Evolutionary conservation across 2,888 invertebrate genomes (phyloP).

Genomic region (Limnephilus auricula): DNA sequence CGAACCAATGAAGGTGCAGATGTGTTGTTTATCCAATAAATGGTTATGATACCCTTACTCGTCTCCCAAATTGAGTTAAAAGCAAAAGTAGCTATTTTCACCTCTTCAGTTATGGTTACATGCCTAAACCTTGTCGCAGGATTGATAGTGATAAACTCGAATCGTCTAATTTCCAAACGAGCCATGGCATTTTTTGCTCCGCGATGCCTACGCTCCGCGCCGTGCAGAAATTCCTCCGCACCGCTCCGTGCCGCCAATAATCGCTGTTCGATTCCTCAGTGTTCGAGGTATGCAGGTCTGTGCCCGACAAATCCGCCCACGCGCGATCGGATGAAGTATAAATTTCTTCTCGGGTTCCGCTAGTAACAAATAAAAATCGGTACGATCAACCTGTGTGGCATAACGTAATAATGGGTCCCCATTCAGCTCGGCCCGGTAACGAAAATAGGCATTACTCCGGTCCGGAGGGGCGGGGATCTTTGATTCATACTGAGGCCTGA

Average conservation of each 20-base stretch:
- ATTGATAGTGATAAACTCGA: background rate
- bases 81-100: no score
- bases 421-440: conserved; percentile 48
- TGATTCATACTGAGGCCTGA: conserved; percentile 28
- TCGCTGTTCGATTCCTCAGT: conserved; percentile 23
- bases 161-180: background rate
- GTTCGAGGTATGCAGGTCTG: background rate
- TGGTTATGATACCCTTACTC: no score
- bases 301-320: conserved; percentile 43
- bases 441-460: conserved; percentile 38
- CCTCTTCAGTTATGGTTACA: background rate
- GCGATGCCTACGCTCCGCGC: background rate
- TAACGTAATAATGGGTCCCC: conserved; percentile 49
- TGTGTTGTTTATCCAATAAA: no score
- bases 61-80: no score
- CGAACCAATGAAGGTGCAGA: no score
- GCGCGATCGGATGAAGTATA: conserved; percentile 32
- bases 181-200: conserved; percentile 3
- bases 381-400: conserved; percentile 59
- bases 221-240: conserved; percentile 5
- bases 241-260: background rate
- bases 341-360: conserved; percentile 34
- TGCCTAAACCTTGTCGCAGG: background rate
- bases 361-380: conserved; percentile 46
- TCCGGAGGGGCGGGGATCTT: conserved; percentile 28